Evolutionary conservation across 2,113 vertebrate genomes (phyloP).

Genomic region (Origma solitaria): DNA sequence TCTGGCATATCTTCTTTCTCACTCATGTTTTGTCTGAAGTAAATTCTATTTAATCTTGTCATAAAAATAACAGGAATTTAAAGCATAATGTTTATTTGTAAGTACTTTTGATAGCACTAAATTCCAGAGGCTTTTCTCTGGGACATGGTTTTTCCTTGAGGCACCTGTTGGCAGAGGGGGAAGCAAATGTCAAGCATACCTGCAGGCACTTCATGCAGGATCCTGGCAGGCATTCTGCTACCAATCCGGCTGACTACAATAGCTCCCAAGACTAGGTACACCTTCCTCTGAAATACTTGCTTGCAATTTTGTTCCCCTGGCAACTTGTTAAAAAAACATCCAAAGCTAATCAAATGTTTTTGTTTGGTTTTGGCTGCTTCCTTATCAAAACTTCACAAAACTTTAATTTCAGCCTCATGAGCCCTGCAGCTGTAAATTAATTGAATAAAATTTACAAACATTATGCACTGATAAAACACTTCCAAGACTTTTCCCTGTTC

Average conservation of each 20-base stretch:
- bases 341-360: slow-evolving; percentile 49
- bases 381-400: slow-evolving; percentile 74
- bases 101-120: background rate
- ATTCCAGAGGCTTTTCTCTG: background rate
- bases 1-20: background rate
- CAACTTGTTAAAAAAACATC: slow-evolving; percentile 47
- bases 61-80: background rate
- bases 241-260: background rate
- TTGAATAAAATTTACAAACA: slow-evolving; percentile 78
- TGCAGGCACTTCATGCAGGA: background rate
- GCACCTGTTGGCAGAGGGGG: background rate
- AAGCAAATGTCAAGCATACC: background rate
- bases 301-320: background rate
- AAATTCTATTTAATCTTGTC: background rate
- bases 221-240: background rate
- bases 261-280: background rate
- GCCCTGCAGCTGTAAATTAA: slow-evolving; percentile 75
- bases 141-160: background rate
- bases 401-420: slow-evolving; percentile 67
- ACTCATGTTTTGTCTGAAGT: background rate
- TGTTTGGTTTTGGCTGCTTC: slow-evolving; percentile 50
- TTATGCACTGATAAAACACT: slow-evolving; percentile 62
- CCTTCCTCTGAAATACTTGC: background rate
- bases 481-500: slow-evolving; percentile 56
- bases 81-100: background rate